Evolutionary conservation across 2,888 invertebrate species (phyloP).

Genomic region (Melanargia galathea): DNA sequence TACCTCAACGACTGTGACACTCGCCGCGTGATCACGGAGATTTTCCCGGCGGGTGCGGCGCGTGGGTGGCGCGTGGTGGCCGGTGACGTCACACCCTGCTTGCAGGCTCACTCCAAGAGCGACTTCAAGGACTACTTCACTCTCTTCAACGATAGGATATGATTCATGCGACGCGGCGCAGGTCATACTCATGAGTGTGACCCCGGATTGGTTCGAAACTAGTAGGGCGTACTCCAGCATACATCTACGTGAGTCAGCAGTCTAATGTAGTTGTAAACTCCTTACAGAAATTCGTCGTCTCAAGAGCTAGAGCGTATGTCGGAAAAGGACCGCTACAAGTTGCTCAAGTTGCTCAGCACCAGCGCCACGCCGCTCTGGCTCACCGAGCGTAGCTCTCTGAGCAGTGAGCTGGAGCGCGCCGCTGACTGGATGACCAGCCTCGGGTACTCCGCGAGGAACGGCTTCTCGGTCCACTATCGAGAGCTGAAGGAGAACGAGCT

Average conservation of each 20-base stretch:
- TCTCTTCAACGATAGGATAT: conserved; percentile 81
- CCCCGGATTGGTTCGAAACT: too few relatives aligned
- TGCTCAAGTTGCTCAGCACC: conserved; percentile 55
- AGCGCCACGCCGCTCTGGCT: conserved; percentile 68
- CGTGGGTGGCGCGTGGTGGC: conserved; percentile 83
- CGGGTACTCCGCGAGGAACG: conserved; percentile 87
- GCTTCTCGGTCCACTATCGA: conserved; percentile 87
- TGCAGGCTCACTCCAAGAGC: conserved; percentile 76
- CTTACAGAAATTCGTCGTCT: conserved; percentile 64
- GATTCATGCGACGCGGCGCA: too few relatives aligned
- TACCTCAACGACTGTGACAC: conserved; percentile 84
- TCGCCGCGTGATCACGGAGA: conserved; percentile 84
- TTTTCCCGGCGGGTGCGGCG: conserved; percentile 80
- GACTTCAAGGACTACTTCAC: conserved; percentile 81
- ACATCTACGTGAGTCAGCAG: too few relatives aligned
- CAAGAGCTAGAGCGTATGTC: conserved; percentile 64
- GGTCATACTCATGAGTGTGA: too few relatives aligned
- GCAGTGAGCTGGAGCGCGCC: conserved; percentile 76
- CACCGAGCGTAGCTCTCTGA: conserved; percentile 52
- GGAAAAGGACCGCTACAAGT: conserved; percentile 54
- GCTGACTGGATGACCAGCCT: conserved; percentile 88
- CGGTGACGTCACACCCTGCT: conserved; percentile 82
- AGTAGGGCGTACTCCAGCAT: too few relatives aligned
- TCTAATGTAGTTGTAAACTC: too few relatives aligned
- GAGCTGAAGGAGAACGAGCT: conserved; percentile 84